Conservation (phyloP, 2,888 invertebrate genomes). For the Amphiduros pacificus region DNA sequence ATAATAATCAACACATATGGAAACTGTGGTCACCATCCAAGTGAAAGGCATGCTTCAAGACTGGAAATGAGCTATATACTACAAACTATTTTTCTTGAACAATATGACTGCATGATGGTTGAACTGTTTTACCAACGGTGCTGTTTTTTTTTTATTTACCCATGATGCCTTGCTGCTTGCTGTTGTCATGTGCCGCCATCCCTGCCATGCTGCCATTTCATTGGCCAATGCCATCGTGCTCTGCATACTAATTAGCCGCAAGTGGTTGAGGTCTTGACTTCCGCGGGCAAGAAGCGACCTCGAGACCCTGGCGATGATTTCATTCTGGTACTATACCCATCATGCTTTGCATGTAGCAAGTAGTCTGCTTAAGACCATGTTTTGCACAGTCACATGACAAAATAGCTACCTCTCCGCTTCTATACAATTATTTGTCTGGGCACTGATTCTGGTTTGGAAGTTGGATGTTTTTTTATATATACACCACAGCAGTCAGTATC, state of each 20-base stretch:
- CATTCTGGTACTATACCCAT: slow-evolving; percentile 82
- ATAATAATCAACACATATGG: too few relatives aligned
- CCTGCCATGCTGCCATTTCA: slow-evolving; percentile 48
- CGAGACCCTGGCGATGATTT: slow-evolving; percentile 82
- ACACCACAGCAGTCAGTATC: too few relatives aligned
- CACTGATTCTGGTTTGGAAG: too few relatives aligned
- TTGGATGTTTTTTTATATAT: too few relatives aligned
- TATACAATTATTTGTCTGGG: slow-evolving; percentile 36
- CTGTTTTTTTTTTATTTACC: slow-evolving; percentile 58
- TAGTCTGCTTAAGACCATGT: slow-evolving; percentile 46
- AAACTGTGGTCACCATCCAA: too few relatives aligned
- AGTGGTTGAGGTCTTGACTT: slow-evolving; percentile 56
- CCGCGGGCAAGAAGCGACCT: slow-evolving; percentile 89
- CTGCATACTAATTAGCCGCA: slow-evolving; percentile 58
- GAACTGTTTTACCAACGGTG: slow-evolving; percentile 49
- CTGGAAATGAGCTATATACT: slow-evolving; percentile 16
- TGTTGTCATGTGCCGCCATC: slow-evolving; percentile 60
- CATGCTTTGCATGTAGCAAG: slow-evolving; percentile 59
- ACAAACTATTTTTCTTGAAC: slow-evolving; percentile 10
- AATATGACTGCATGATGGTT: slow-evolving; percentile 19
- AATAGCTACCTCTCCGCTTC: slow-evolving; percentile 36
- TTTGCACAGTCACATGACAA: slow-evolving; percentile 59
- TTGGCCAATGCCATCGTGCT: slow-evolving; percentile 58
- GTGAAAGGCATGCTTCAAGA: slow-evolving; percentile 19
- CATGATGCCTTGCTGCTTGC: slow-evolving; percentile 61